Conservation (phyloP, 2,113 vertebrate species). For the Eidolon helvum region DNA sequence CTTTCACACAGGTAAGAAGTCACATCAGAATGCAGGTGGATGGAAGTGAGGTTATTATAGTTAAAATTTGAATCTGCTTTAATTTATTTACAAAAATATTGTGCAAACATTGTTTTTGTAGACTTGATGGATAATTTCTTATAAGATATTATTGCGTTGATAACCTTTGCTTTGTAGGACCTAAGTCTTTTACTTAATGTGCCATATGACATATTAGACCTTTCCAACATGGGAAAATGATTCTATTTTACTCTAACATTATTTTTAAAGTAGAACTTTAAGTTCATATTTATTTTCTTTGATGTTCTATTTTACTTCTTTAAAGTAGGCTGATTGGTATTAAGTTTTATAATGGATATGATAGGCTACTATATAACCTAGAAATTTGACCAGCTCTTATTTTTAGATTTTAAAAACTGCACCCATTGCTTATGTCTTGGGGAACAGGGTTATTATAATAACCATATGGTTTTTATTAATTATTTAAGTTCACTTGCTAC, state of each 20-base stretch:
- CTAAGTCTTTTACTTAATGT: background rate
- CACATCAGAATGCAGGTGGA: background rate
- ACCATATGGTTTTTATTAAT: slow-evolving; percentile 40
- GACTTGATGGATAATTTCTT: background rate
- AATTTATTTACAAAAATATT: background rate
- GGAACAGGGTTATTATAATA: background rate
- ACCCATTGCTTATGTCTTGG: background rate
- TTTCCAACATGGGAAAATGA: background rate
- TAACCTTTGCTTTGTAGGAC: background rate
- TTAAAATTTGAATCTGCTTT: background rate
- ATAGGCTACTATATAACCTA: background rate
- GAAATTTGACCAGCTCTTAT: background rate
- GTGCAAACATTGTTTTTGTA: background rate
- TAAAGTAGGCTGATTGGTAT: background rate
- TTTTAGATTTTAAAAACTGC: slow-evolving; percentile 35
- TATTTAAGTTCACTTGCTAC: slow-evolving; percentile 59
- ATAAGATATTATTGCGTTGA: background rate
- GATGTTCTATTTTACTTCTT: background rate
- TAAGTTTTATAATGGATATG: background rate
- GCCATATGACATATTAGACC: background rate
- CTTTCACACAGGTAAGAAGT: background rate
- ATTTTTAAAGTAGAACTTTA: slow-evolving; percentile 27
- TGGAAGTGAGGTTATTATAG: background rate
- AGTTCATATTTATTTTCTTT: slow-evolving; percentile 31
- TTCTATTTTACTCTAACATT: slow-evolving; percentile 21